Evolutionary conservation across 2,888 invertebrate species (phyloP), one percentile per base, ranked within the genome.

Genomic region (Glyphotaelius pellucidus): DNA sequence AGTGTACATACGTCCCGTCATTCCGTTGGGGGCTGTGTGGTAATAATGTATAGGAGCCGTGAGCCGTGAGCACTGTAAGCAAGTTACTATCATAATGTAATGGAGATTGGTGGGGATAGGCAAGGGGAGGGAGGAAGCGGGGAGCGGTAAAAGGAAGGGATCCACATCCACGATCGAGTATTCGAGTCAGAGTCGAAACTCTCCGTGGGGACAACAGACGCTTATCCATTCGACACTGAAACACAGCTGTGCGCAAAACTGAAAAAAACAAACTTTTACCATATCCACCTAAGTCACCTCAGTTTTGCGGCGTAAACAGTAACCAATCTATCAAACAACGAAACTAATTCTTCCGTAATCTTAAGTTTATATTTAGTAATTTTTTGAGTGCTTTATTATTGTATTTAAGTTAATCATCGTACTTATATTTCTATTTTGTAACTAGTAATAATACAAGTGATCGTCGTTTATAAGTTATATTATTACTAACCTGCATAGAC

Each of bases 161-260:
- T 81, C 83, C n/a, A 15, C 89, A 47, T 81, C 83, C 32, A 15
- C 89, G 80, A 85, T 83, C 35, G 80, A 42, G 42, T 42, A 42
- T 42, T 42, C 12, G 42, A 38, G 89, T 31, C 88, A 91, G 88
- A 91, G 88, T 88, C 81, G 32, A 19, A 52, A 52, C 91, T 91
- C 91, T 91, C 91, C 25, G 32, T 35, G 91, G 91, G 89, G 86
- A 91, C 87, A 30, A 47, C 91, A 91, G 47, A 91, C 91, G 91
- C 91, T 91, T 91, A 91, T 81, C n/a, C 85, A 85, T 35, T 80
- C 47, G 90, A 35, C 42, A 47, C 83, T 83, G 32, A 31, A 42
- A 90, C 52, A 15, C 67, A 52, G 79, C 90, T 67, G 47, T 87
- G 47, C 79, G 90, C 32, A 67, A 67, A 47, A 79, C 84, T 67